A percentile compares a stretch with the other conserved stretches of the same genome.
phyloP scores from a whole-genome alignment of 1,140 invertebrate genomes.

The Brachionus koreanus region DNA sequence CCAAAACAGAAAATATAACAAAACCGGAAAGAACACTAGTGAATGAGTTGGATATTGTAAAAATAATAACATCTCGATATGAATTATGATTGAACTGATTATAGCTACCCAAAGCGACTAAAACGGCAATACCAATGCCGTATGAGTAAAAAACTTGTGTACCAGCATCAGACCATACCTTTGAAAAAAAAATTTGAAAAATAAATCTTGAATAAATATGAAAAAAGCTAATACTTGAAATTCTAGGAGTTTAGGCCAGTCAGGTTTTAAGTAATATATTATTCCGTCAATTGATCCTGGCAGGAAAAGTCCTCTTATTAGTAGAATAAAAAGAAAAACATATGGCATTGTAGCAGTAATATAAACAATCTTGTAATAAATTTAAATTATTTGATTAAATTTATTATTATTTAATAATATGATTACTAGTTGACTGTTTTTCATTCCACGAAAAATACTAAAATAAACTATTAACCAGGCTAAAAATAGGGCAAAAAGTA shows the following conservation, averaged over 20 bases:
- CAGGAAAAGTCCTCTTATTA: conserved; percentile 75
- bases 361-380: conserved; percentile 45
- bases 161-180: conserved; percentile 59
- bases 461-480: conserved; percentile 52
- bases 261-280: conserved; percentile 46
- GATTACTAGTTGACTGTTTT: conserved; percentile 52
- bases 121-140: conserved; percentile 59
- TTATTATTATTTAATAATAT: neutral
- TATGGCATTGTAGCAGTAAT: conserved; percentile 47
- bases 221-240: neutral
- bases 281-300: conserved; percentile 52
- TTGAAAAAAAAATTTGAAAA: neutral
- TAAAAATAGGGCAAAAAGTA: conserved; percentile 50
- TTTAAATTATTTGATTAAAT: neutral
- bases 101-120: conserved; percentile 53
- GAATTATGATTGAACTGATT: conserved; percentile 48
- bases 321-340: conserved; percentile 46
- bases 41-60: conserved; percentile 36
- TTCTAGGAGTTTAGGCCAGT: conserved; percentile 45
- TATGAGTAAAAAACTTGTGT: conserved; percentile 60
- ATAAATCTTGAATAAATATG: neutral
- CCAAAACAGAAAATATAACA: conserved; percentile 57
- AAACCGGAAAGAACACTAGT: conserved; percentile 58
- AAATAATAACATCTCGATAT: conserved; percentile 46
- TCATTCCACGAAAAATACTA: conserved; percentile 54